Base-by-base conservation (phyloP, 2,113 vertebrate species). In the Clupea harengus region DNA sequence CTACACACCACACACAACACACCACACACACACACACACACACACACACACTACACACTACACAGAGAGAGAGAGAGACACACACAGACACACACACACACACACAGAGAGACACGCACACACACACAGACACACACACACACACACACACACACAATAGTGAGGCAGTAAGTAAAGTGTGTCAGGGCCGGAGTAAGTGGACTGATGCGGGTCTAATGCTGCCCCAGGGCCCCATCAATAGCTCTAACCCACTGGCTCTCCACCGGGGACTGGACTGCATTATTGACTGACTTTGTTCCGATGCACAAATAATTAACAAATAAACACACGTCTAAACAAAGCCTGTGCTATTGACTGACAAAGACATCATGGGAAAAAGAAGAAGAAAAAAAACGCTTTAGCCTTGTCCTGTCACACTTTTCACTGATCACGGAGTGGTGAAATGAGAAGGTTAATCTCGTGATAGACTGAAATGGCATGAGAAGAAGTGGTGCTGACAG, bases 131-230 rank as follows among this genome's bases (percentile, higher is more conserved):
- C n/a, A 7, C n/a, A 32, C 82, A 45, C 82, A 83, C 32, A 64
- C 32, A 83, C n/a, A 67, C 60, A 67, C 60, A 67, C 60, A 67
- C 60, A 67, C 54, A 57, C 54, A 64, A 11, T 15, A 54, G 52
- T 54, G 50, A 39, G 39, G 39, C 7, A 50, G 81, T 6, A 25
- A 67, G 52, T 54, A 54, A 54, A 54, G 13, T 54, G 52, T 54
- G 52, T 54, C 52, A 54, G 52, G 52, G 13, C 52, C 13, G 3
- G 52, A 54, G 47, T 49, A 15, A 54, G 52, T 54, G 52, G 52
- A 54, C 52, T 54, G 11, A 8, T 17, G 13, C 50, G 6, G 47
- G 47, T 8, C 47, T 8, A 49, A 49, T 52, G 50, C 13, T 11
- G 15, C 52, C 52, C 13, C 15, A 18, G 52, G 52, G 52, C 15